phyloP scores from a whole-genome alignment of 2,888 invertebrate genomes.

The Heterodera filipjevi region DNA sequence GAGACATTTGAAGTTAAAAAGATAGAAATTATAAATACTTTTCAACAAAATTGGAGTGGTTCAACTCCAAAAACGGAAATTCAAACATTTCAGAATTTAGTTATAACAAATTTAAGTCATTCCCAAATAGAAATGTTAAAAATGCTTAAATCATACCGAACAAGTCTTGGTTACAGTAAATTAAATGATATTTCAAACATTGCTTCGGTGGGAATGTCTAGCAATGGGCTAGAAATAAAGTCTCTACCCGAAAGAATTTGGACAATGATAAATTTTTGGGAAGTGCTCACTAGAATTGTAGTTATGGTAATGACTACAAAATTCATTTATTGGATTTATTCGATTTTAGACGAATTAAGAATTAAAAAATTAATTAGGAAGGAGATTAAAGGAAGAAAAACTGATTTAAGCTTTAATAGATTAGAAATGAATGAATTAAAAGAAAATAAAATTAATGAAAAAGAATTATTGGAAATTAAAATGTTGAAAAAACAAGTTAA shows the following conservation, averaged over 20 bases:
- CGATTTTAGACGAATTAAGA: not conserved
- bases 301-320: not conserved
- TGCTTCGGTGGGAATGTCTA: not conserved
- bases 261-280: not conserved
- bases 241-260: not conserved
- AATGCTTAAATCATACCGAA: not conserved
- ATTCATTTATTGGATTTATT: not conserved
- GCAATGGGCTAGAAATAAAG: not conserved
- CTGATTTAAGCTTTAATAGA: not conserved
- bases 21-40: no score
- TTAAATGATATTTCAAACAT: not conserved
- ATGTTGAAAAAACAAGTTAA: no score
- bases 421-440: no score
- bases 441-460: no score
- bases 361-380: not conserved
- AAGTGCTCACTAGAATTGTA: not conserved
- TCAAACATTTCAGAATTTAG: slow-evolving; percentile 5
- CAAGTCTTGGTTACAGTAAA: not conserved
- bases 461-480: no score
- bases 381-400: not conserved
- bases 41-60: no score
- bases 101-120: not conserved
- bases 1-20: no score
- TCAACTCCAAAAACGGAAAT: not conserved
- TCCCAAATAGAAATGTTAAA: slow-evolving; percentile 2